A percentile compares a stretch with the other conserved stretches of the same genome.
Evolutionary conservation across 2,888 invertebrate genomes (phyloP).

Genomic region (Papilio elwesi): DNA sequence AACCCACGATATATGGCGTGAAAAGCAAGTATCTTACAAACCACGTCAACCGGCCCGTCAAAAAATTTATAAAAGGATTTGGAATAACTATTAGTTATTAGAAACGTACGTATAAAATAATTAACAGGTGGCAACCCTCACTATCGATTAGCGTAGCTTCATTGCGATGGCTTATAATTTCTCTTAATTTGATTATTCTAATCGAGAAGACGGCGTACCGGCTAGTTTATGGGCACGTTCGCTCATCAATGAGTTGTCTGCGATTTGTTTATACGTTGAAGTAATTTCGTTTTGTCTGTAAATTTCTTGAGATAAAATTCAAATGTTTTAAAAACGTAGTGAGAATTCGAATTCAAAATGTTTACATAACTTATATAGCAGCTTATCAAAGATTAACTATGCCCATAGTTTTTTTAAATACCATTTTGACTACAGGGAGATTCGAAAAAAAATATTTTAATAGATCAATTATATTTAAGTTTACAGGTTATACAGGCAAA

Average conservation of each 20-base stretch:
- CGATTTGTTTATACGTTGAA: slow-evolving; percentile 37
- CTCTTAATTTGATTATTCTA: slow-evolving; percentile 40
- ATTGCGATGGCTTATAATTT: slow-evolving; percentile 34
- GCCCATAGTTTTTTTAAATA: background rate
- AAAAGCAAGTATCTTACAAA: no score
- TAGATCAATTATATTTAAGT: background rate
- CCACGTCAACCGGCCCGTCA: no score
- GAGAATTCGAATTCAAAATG: background rate
- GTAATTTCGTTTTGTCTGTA: slow-evolving; percentile 30
- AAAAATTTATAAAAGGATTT: no score
- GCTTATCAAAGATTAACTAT: background rate
- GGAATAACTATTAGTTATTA: no score
- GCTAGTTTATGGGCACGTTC: slow-evolving; percentile 30
- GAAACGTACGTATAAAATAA: background rate
- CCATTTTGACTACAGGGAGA: background rate
- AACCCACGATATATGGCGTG: no score
- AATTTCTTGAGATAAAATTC: slow-evolving; percentile 17
- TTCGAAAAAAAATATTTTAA: background rate
- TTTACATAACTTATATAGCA: background rate
- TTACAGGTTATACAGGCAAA: no score
- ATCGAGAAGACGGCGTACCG: slow-evolving; percentile 28
- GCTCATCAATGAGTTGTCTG: slow-evolving; percentile 30
- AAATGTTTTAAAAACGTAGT: background rate
- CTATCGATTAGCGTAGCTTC: slow-evolving; percentile 27
- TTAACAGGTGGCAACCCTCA: slow-evolving; percentile 20